Evolutionary conservation across 2,888 invertebrate genomes (phyloP), one percentile per base, ranked within the genome.

Genomic region (Cephonodes hylas): DNA sequence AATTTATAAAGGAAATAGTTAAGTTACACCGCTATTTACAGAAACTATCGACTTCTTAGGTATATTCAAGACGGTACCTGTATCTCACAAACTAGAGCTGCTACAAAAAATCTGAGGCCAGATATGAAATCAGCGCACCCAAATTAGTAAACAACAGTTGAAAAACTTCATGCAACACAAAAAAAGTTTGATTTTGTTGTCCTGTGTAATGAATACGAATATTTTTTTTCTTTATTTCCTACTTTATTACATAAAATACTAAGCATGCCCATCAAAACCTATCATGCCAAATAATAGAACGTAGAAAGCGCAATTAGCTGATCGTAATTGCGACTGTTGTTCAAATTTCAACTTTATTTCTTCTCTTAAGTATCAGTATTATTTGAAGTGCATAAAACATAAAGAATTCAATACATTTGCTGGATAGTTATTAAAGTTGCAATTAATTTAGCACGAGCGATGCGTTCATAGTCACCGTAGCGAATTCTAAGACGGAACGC

Each of bases 381-480:
- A 10, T 15, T 7, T 53, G 6, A 8, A 53, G 18, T 2, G 7
- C n/a, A 18, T 15, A 8, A 25, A 53, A 53, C 18, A 53, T 25
- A 25, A 18, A 31, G 27, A 27, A 53, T 53, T 53, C 27, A 27
- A 53, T 53, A 65, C 27, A 25, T 57, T 42, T 53, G 27, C 18
- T 10, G 27, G 27, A 15, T 66, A 62, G 63, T 69, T 68, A 68
- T 77, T 73, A 78, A 74, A 79, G 77, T 75, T 71, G 70, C 72
- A 66, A 74, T 78, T 75, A 75, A 77, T 79, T 76, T 74, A 66
- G 74, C 68, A 64, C 65, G 71, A 70, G 69, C 71, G 68, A 69
- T 67, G 68, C 65, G 69, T 66, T 66, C 73, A 76, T 74, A 71
- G 79, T 77, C 76, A 59, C 45, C 64, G 60, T 60, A 66, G 74